phyloP scores from a whole-genome alignment of 2,113 vertebrate genomes.

The Alethe castanea region DNA sequence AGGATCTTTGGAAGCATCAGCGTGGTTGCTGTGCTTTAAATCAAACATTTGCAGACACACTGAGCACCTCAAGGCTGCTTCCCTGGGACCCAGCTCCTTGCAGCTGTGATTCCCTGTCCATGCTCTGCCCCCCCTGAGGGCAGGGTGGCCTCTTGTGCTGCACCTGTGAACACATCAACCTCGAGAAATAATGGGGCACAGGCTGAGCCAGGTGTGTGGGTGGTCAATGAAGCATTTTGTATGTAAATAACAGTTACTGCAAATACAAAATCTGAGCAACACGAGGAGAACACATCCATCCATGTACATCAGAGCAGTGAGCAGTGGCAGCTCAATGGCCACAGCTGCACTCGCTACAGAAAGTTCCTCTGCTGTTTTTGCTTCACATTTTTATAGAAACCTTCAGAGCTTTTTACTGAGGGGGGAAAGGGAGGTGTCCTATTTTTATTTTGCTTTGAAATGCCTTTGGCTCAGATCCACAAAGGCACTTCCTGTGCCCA shows the following conservation, averaged over 20 bases:
- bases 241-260: conserved; percentile 3
- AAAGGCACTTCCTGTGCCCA: background rate
- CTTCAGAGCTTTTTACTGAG: background rate
- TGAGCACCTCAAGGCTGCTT: background rate
- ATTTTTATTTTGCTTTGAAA: conserved; percentile 2
- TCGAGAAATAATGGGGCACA: background rate
- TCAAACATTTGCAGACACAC: background rate
- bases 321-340: background rate
- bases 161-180: background rate
- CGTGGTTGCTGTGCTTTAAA: background rate
- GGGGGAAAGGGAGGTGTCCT: background rate
- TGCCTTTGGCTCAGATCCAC: conserved; percentile 7
- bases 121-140: background rate
- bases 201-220: background rate
- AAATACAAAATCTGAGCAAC: conserved; percentile 8
- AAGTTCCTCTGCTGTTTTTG: background rate
- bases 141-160: rapidly evolving
- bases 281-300: background rate
- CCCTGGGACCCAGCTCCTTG: background rate
- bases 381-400: conserved; percentile 31
- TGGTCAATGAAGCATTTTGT: background rate
- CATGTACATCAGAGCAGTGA: background rate
- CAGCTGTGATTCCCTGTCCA: background rate
- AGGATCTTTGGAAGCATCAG: background rate
- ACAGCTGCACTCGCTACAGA: background rate